A percentile compares a stretch with the other conserved stretches of the same genome.
These are phyloP conservation scores for Thyatira batis DNA, from an alignment of 2,888 invertebrate genomes.

Conservation along the genomic window DNA sequence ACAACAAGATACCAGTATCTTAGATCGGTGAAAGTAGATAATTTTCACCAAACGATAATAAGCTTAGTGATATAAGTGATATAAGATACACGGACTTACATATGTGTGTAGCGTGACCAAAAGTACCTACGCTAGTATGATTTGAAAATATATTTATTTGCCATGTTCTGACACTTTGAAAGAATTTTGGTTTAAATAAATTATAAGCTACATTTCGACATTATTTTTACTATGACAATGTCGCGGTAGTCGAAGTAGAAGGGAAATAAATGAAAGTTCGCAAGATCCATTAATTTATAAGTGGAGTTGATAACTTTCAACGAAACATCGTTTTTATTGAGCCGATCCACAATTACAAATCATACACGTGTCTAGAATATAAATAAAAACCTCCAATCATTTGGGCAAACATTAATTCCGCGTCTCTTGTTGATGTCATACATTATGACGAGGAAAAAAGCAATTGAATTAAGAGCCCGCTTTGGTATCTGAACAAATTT, in stretches of 20 bases:
- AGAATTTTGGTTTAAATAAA: too few species aligned
- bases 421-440: not conserved
- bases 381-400: not conserved
- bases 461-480: not conserved
- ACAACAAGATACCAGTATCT: not conserved
- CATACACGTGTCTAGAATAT: too few species aligned
- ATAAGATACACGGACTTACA: not conserved
- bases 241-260: too few species aligned
- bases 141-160: not conserved
- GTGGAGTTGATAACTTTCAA: too few species aligned
- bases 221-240: not conserved
- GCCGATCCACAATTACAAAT: not conserved
- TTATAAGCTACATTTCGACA: too few species aligned
- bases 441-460: not conserved
- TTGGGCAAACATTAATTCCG: not conserved
- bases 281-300: too few species aligned
- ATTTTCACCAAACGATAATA: not conserved
- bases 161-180: not conserved
- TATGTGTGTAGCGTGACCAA: not conserved
- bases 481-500: constrained; percentile 2
- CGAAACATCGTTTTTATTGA: not conserved
- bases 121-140: not conserved
- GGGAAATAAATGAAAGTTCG: too few species aligned
- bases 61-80: not conserved
- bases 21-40: not conserved